These are phyloP conservation scores for Tetheella fluctuosa DNA, from an alignment of 2,888 invertebrate genomes.

Conservation along the genomic window DNA sequence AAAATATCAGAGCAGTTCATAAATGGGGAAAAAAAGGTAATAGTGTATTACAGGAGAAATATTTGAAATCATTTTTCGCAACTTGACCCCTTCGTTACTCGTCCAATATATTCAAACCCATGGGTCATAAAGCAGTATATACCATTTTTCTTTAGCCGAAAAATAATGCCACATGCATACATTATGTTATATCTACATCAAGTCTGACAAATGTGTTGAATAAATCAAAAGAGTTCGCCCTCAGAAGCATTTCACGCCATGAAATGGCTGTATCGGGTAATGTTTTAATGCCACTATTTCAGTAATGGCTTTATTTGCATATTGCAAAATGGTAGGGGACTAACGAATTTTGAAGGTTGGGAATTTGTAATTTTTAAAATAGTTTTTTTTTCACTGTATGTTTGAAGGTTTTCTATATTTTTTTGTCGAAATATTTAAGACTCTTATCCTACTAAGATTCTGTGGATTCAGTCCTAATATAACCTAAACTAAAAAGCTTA, in stretches of 20 bases:
- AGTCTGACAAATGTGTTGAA: conserved; percentile 68
- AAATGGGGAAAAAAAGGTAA: neutral
- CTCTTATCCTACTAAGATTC: too few species aligned
- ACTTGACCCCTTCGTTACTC: conserved; percentile 58
- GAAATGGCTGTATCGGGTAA: conserved; percentile 15
- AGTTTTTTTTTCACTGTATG: neutral
- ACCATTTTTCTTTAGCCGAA: conserved; percentile 56
- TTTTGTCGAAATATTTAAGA: too few species aligned
- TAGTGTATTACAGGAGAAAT: conserved; percentile 19
- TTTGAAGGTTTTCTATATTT: neutral
- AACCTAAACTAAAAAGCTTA: too few species aligned
- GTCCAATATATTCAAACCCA: conserved; percentile 30
- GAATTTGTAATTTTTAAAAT: neutral
- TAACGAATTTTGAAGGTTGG: neutral
- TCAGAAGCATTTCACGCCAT: conserved; percentile 55
- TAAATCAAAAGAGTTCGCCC: conserved; percentile 67
- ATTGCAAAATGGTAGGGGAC: conserved; percentile 10
- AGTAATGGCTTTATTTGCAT: conserved; percentile 10
- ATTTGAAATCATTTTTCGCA: conserved; percentile 49
- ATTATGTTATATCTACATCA: conserved; percentile 57
- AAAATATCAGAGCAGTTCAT: neutral
- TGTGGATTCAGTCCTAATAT: too few species aligned
- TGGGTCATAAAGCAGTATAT: conserved; percentile 47
- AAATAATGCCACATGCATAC: conserved; percentile 55
- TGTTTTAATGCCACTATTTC: neutral